These are phyloP conservation scores for Diloba caeruleocephala DNA, from an alignment of 2,888 invertebrate species.

Conservation along the genomic window DNA sequence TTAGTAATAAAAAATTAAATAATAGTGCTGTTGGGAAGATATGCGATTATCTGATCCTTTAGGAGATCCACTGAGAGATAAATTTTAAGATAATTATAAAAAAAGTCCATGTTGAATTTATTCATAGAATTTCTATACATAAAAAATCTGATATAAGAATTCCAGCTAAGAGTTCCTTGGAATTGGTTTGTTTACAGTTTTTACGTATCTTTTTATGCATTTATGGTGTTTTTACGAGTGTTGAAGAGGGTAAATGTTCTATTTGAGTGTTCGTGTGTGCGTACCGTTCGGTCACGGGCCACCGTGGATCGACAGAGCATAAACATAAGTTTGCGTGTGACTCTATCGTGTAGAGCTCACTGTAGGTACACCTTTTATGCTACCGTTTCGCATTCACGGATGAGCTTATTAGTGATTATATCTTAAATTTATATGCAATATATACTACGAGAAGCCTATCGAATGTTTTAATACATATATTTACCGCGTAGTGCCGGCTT, in stretches of 20 bases:
- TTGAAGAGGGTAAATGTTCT: slow-evolving; percentile 50
- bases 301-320: slow-evolving; percentile 29
- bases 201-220: slow-evolving; percentile 53
- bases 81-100: slow-evolving; percentile 15
- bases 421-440: slow-evolving; percentile 6
- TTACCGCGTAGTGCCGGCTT: too few species aligned
- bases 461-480: too few species aligned
- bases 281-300: slow-evolving; percentile 48
- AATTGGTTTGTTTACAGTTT: slow-evolving; percentile 53
- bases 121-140: slow-evolving; percentile 30
- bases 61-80: slow-evolving; percentile 10
- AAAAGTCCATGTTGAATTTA: slow-evolving; percentile 29
- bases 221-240: slow-evolving; percentile 56
- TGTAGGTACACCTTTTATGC: slow-evolving; percentile 29
- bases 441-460: not conserved
- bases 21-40: too few species aligned
- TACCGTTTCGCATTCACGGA: slow-evolving; percentile 22
- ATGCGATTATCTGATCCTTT: too few species aligned
- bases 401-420: slow-evolving; percentile 24
- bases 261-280: slow-evolving; percentile 55
- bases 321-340: slow-evolving; percentile 63
- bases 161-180: slow-evolving; percentile 32
- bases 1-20: too few species aligned
- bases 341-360: slow-evolving; percentile 23
- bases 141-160: slow-evolving; percentile 36